phyloP scores from a whole-genome alignment of 2,888 invertebrate genomes.

The Eristalis pertinax region DNA sequence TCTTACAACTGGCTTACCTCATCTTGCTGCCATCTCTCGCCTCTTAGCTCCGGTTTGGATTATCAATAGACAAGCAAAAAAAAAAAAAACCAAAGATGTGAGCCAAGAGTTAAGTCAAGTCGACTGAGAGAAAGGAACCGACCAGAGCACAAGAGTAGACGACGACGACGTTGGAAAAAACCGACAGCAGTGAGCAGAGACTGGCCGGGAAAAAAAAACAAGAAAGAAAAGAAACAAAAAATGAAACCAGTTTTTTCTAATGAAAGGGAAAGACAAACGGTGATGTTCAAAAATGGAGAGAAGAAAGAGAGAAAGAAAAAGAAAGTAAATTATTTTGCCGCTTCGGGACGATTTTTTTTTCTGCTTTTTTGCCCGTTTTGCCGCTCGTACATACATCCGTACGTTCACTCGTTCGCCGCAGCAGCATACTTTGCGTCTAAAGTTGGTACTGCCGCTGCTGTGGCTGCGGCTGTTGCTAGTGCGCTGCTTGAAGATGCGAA shows the following conservation, averaged over 20 bases:
- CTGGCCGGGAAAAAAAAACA: not conserved
- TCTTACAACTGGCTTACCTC: conserved; percentile 56
- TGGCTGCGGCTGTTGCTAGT: not conserved
- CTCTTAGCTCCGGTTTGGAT: conserved; percentile 26
- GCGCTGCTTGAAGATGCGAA: not conserved
- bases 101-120: conserved; percentile 18
- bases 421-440: not conserved
- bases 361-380: not conserved
- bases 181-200: not conserved
- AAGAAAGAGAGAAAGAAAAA: conserved; percentile 47
- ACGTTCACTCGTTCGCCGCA: not conserved
- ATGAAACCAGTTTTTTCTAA: conserved; percentile 63
- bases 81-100: conserved; percentile 31
- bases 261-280: conserved; percentile 61
- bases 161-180: not conserved
- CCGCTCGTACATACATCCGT: conserved; percentile 15
- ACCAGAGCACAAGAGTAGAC: not conserved
- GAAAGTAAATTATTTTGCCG: conserved; percentile 65
- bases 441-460: conserved; percentile 3
- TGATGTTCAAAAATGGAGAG: conserved; percentile 44
- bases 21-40: conserved; percentile 25
- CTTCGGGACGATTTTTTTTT: conserved; percentile 7
- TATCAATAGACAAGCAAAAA: conserved; percentile 35
- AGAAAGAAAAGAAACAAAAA: conserved; percentile 36
- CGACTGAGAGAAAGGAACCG: conserved; percentile 56